phyloP scores from a whole-genome alignment of 2,113 vertebrate genomes.

The Hypomesus transpacificus region DNA sequence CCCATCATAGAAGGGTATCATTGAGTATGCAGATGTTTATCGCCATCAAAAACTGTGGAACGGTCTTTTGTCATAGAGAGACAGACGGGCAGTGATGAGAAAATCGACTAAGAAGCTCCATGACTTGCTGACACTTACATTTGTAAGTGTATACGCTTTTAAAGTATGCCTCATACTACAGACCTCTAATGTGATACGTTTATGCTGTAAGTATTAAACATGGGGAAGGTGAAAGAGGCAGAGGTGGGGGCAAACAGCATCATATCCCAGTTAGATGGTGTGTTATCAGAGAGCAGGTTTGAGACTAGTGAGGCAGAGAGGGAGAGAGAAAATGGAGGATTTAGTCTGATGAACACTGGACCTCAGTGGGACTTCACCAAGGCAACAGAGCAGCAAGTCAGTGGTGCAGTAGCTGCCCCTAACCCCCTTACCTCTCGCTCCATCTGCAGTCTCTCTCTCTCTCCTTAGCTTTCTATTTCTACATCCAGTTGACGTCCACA shows the following conservation, averaged over 20 bases:
- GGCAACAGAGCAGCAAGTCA: neutral
- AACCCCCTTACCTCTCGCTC: neutral
- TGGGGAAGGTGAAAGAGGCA: neutral
- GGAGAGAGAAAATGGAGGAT: conserved; percentile 29
- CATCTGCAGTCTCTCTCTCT: conserved; percentile 16
- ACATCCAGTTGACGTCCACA: conserved; percentile 23
- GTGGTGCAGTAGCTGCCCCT: conserved; percentile 8
- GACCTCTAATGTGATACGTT: too few relatives aligned
- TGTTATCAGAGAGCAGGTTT: neutral
- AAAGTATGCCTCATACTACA: too few relatives aligned
- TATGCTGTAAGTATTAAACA: too few relatives aligned
- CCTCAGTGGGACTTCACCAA: conserved; percentile 16
- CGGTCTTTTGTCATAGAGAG: too few relatives aligned
- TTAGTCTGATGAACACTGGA: conserved; percentile 39
- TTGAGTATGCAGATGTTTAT: too few relatives aligned
- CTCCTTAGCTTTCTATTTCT: neutral
- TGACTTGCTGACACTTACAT: too few relatives aligned
- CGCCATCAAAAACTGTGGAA: too few relatives aligned
- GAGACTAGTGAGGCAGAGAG: neutral
- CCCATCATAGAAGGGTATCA: too few relatives aligned
- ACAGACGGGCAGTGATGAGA: too few relatives aligned
- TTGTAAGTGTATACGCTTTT: too few relatives aligned
- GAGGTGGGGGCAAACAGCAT: neutral
- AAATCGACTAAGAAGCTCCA: too few relatives aligned
- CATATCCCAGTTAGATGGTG: too few relatives aligned